Evolutionary conservation across 1,140 invertebrate genomes (phyloP), one percentile per base, ranked within the genome.

Genomic region (Lasioglossum baleicum): DNA sequence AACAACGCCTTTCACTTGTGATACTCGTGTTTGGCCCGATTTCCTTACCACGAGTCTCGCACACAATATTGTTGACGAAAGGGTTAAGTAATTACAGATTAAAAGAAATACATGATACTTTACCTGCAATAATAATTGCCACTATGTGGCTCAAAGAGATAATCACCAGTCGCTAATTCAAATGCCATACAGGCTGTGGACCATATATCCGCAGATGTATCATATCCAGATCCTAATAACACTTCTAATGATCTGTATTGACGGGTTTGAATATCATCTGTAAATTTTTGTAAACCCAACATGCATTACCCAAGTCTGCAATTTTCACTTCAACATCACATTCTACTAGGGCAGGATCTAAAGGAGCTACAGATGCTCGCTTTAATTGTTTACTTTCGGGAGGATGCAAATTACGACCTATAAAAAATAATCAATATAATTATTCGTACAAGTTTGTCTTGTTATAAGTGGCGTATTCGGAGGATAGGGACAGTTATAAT

Each of bases 171-270:
- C 7, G 98, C 99, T 83, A 99, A 93, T 94, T 99, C 99, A 94
- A 99, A 99, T 20, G 99, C 98, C 98, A 99, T 99, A 91, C 99
- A 99, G 56, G 98, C 99, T n/a, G 98, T 98, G 85, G 98, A 99
- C 99, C 99, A 99, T 86, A 99, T 99, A 93, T 99, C 99, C 31
- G 98, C 98, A 0, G 98, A 97, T 26, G 98, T 96, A 81, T 96
- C 97, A 93, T 99, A 99, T 2, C 97, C 98, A 64, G 98, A 96
- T 84, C 98, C 98, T 58, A 99, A 93, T 63, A 99, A 94, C 8
- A 99, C 99, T 94, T 99, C 99, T 72, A 99, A 94, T 72, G 98
- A 98, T 79, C 99, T 95, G 93, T 99, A 99, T 92, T 99, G 99
- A 68, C 99, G 95, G 2, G 99, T 99, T 94, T 99, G 99, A 88